Percentiles rank a stretch among this genome's conserved stretches.
These are phyloP conservation scores for Podarcis raffonei DNA, from an alignment of 2,113 vertebrate genomes.

Conservation along the genomic window DNA sequence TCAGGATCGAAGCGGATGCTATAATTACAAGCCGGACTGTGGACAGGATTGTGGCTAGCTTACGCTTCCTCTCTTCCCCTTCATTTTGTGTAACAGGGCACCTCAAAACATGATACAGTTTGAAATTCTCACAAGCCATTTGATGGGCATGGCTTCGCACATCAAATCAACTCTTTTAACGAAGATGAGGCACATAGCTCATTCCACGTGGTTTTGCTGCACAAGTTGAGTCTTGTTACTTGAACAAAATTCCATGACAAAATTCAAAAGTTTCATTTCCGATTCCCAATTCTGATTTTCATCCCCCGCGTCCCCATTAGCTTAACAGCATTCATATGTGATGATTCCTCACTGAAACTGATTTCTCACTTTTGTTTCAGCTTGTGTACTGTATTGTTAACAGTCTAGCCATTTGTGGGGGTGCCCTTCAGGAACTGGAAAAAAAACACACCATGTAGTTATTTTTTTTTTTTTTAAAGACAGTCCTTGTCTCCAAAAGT, in stretches of 20 bases:
- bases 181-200: not conserved
- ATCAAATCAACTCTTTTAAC: not conserved
- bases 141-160: not conserved
- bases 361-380: not conserved
- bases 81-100: not conserved
- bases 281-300: not conserved
- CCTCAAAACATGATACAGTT: too few relatives aligned
- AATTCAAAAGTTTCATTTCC: not conserved
- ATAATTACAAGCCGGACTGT: not conserved
- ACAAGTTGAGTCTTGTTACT: not conserved
- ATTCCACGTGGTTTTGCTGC: not conserved
- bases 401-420: not conserved
- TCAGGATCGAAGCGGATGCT: not conserved
- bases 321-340: not conserved
- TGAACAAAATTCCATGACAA: not conserved
- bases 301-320: not conserved
- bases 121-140: too few relatives aligned
- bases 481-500: not conserved
- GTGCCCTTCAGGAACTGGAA: constrained; percentile 9
- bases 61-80: not conserved
- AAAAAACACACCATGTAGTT: constrained; percentile 7
- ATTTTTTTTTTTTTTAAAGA: constrained; percentile 18
- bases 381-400: constrained; percentile 4
- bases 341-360: not conserved
- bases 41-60: too few relatives aligned